phyloP scores from a whole-genome alignment of 2,113 vertebrate species.

The Colius striatus region DNA sequence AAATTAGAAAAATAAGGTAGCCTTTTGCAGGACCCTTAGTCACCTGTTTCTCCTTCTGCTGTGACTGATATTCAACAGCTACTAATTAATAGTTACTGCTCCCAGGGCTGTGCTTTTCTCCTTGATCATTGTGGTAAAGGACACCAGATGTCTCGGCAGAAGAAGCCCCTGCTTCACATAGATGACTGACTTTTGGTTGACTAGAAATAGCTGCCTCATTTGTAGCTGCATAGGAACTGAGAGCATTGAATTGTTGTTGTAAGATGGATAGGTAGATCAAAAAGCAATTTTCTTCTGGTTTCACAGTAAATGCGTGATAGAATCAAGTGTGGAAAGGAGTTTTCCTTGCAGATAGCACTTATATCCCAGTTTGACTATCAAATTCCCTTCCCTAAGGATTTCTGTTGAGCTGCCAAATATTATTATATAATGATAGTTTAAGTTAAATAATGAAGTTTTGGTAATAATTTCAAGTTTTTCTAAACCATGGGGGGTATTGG shows the following conservation, averaged over 20 bases:
- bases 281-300: not conserved
- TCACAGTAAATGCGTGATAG: not conserved
- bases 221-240: not conserved
- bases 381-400: not conserved
- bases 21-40: not conserved
- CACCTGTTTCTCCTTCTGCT: not conserved
- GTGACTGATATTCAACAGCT: not conserved
- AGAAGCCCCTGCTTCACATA: not conserved
- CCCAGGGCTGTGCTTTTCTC: not conserved
- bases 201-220: not conserved
- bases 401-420: not conserved
- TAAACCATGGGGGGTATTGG: not conserved
- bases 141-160: conserved; percentile 18
- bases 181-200: not conserved
- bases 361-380: not conserved
- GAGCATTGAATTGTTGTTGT: not conserved
- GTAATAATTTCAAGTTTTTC: not conserved
- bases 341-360: not conserved
- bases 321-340: not conserved
- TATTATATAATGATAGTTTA: not conserved
- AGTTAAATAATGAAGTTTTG: not conserved
- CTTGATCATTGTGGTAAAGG: not conserved
- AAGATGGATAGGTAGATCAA: not conserved
- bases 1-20: not conserved
- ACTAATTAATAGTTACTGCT: conserved; percentile 5